These are phyloP conservation scores for Cettia cetti DNA, from an alignment of 2,113 vertebrate species.

Conservation along the genomic window DNA sequence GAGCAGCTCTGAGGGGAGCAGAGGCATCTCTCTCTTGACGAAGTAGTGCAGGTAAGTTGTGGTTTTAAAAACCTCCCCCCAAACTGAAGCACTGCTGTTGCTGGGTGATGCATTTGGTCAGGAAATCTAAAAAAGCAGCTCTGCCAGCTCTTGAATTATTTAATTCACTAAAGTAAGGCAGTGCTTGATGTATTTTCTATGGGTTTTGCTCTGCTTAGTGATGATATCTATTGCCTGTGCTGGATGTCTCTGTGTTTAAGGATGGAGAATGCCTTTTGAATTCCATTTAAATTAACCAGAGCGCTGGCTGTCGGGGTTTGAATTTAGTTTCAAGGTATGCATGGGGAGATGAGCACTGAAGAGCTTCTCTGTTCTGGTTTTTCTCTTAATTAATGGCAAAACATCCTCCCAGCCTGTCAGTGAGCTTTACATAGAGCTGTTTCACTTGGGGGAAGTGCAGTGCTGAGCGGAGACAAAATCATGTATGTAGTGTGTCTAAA, in stretches of 20 bases:
- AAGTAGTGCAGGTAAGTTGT: constrained; percentile 56
- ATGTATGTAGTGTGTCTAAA: neutral
- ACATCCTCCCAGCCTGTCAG: neutral
- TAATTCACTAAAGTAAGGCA: constrained; percentile 32
- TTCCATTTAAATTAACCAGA: neutral
- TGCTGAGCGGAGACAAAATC: neutral
- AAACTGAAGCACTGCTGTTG: neutral
- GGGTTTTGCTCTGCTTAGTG: constrained; percentile 17
- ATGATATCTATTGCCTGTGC: neutral
- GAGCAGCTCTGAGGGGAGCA: neutral
- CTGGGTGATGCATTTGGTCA: neutral
- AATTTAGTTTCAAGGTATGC: neutral
- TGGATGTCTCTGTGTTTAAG: neutral
- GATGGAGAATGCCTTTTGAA: neutral
- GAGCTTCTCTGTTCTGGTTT: neutral
- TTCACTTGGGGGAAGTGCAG: neutral
- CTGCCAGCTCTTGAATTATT: constrained; percentile 50
- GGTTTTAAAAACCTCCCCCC: neutral
- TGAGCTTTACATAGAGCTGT: neutral
- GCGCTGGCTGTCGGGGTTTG: neutral
- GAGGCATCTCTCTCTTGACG: neutral
- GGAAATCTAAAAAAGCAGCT: neutral
- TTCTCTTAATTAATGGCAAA: neutral
- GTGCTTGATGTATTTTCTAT: constrained; percentile 17
- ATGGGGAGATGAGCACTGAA: neutral